Conservation (phyloP, 2,113 vertebrate genomes). For the Setophaga coronata region DNA sequence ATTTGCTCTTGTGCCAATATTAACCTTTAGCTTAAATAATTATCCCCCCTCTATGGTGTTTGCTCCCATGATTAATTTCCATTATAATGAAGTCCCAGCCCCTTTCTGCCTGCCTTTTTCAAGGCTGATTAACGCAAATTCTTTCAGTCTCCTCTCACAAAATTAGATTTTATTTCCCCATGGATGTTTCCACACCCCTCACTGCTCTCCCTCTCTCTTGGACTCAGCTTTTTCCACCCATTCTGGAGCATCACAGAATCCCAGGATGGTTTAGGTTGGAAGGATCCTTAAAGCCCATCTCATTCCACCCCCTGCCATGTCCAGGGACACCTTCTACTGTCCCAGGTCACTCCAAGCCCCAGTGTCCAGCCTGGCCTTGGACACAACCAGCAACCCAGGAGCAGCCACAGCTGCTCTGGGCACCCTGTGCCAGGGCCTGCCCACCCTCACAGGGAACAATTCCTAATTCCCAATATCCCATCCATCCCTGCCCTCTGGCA, state of each 20-base stretch:
- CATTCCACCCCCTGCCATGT: rapidly evolving
- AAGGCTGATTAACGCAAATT: neutral
- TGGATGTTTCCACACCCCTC: neutral
- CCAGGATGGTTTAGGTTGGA: neutral
- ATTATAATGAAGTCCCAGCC: neutral
- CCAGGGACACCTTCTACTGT: rapidly evolving
- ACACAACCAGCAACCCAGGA: neutral
- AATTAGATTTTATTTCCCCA: neutral
- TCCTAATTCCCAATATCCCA: neutral
- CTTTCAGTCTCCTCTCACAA: neutral
- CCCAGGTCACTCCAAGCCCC: neutral
- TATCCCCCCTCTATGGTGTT: neutral
- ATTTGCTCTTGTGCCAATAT: neutral
- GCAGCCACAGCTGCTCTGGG: neutral
- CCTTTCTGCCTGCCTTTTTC: neutral
- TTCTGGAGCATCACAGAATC: neutral
- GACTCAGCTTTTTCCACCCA: neutral
- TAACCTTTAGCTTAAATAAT: conserved; percentile 16
- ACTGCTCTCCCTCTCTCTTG: neutral
- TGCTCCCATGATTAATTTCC: neutral
- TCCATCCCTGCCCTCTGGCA: neutral
- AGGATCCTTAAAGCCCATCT: rapidly evolving
- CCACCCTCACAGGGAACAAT: neutral
- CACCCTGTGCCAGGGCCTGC: neutral
- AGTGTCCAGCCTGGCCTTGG: rapidly evolving